Conservation (phyloP, 2,113 vertebrate species). For the Hepsetus odoe region DNA sequence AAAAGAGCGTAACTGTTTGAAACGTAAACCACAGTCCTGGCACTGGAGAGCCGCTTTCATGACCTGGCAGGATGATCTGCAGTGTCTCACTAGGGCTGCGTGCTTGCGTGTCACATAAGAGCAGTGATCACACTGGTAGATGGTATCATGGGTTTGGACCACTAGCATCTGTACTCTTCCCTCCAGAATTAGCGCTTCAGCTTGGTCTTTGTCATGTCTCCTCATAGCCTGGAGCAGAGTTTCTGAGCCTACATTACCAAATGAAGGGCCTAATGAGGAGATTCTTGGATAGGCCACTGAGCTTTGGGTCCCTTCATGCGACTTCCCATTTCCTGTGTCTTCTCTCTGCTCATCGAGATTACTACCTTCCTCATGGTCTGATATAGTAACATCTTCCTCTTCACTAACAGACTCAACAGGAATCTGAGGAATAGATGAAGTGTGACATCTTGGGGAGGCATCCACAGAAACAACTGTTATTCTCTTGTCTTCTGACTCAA, state of each 20-base stretch:
- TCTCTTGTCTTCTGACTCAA: conserved; percentile 25
- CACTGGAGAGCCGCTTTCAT: conserved; percentile 76
- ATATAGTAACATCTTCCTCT: conserved; percentile 48
- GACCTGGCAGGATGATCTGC: conserved; percentile 75
- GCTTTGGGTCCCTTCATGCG: background rate
- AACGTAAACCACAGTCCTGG: conserved; percentile 79
- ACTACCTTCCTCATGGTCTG: conserved; percentile 51
- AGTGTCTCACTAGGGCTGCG: conserved; percentile 77
- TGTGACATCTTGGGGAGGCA: background rate
- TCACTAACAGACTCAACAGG: conserved; percentile 33
- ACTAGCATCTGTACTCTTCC: conserved; percentile 92
- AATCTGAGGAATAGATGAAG: conserved; percentile 19
- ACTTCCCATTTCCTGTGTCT: background rate
- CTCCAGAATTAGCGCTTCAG: conserved; percentile 85
- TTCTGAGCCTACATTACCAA: conserved; percentile 64
- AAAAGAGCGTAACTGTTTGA: conserved; percentile 88
- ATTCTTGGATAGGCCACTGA: background rate
- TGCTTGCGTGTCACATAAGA: conserved; percentile 82
- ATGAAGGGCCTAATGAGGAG: conserved; percentile 15
- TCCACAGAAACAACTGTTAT: background rate
- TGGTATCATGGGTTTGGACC: conserved; percentile 75
- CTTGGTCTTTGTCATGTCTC: conserved; percentile 89
- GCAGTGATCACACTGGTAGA: conserved; percentile 82
- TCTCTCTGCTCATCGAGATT: conserved; percentile 31
- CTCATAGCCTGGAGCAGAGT: conserved; percentile 77